Percentiles rank a stretch among this genome's conserved stretches.
Evolutionary conservation across 2,888 invertebrate species (phyloP).

Genomic region (Patella depressa): DNA sequence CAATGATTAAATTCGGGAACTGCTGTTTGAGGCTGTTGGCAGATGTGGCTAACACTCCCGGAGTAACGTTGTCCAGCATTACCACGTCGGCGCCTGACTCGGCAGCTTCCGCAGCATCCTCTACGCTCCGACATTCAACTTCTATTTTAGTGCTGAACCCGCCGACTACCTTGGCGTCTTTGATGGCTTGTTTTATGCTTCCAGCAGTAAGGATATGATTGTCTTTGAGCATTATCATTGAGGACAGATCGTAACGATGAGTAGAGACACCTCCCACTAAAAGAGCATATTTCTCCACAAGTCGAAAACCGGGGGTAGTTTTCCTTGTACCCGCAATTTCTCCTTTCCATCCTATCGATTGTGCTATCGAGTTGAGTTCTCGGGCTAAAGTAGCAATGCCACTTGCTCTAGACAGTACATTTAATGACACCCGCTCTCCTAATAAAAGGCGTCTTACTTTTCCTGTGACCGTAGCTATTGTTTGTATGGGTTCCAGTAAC

Average conservation of each 20-base stretch:
- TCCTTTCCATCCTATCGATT: slow-evolving; percentile 66
- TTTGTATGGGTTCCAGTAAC: slow-evolving; percentile 50
- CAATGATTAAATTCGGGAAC: slow-evolving; percentile 67
- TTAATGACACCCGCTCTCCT: slow-evolving; percentile 71
- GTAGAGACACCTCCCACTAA: slow-evolving; percentile 70
- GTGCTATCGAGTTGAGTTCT: slow-evolving; percentile 47
- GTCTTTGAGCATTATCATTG: slow-evolving; percentile 73
- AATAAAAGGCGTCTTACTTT: slow-evolving; percentile 68
- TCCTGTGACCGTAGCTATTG: slow-evolving; percentile 68
- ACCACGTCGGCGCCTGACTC: slow-evolving; percentile 70
- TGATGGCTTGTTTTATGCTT: slow-evolving; percentile 69
- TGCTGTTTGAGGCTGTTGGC: slow-evolving; percentile 63
- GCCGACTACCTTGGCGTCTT: slow-evolving; percentile 62
- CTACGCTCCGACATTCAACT: slow-evolving; percentile 70
- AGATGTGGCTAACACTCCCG: slow-evolving; percentile 61
- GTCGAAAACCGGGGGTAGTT: slow-evolving; percentile 73
- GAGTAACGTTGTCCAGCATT: slow-evolving; percentile 72
- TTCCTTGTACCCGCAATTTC: slow-evolving; percentile 72
- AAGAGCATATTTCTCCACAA: slow-evolving; percentile 73
- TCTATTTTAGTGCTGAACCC: slow-evolving; percentile 71
- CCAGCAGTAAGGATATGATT: slow-evolving; percentile 72
- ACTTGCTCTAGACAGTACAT: slow-evolving; percentile 70
- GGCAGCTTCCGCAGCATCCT: slow-evolving; percentile 71
- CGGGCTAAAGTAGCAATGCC: slow-evolving; percentile 70
- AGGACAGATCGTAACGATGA: slow-evolving; percentile 71